Evolutionary conservation across 1,140 invertebrate genomes (phyloP).

Genomic region (Scaptodrosophila lebanonensis): DNA sequence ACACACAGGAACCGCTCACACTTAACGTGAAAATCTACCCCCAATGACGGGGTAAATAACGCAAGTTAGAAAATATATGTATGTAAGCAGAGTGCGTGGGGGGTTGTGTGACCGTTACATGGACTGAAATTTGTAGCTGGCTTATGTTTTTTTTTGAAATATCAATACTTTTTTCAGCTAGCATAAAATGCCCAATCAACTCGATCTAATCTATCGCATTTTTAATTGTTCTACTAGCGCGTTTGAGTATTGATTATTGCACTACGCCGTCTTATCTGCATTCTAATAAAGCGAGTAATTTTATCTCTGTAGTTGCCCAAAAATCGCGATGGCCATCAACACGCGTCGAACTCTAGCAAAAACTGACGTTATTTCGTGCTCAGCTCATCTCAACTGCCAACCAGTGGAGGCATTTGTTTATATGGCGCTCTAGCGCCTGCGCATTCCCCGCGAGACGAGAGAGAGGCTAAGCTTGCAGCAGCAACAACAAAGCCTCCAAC

Average conservation of each 20-base stretch:
- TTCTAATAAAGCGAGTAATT: conserved; percentile 20
- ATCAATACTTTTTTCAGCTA: background rate
- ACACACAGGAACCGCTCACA: background rate
- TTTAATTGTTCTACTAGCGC: conserved; percentile 36
- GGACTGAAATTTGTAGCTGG: no score
- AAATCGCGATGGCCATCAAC: conserved; percentile 38
- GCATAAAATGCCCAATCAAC: conserved; percentile 53
- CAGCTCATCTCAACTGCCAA: conserved; percentile 3
- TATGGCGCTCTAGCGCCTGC: conserved; percentile 56
- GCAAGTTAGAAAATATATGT: conserved; percentile 43
- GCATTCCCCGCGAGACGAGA: conserved; percentile 15
- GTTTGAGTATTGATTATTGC: conserved; percentile 67
- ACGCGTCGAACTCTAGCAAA: conserved; percentile 11
- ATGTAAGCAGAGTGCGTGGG: background rate
- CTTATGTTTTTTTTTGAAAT: conserved; percentile 2
- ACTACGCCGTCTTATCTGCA: conserved; percentile 50
- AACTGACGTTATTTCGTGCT: conserved; percentile 53
- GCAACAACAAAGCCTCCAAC: background rate
- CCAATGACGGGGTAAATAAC: conserved; percentile 36
- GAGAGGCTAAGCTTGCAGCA: background rate
- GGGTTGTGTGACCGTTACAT: conserved; percentile 19
- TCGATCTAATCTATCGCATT: conserved; percentile 54
- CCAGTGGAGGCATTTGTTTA: conserved; percentile 61
- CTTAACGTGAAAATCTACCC: conserved; percentile 39
- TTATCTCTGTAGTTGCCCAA: conserved; percentile 29